Base-by-base conservation (phyloP, 2,113 vertebrate genomes). In the Macquaria australasica region DNA sequence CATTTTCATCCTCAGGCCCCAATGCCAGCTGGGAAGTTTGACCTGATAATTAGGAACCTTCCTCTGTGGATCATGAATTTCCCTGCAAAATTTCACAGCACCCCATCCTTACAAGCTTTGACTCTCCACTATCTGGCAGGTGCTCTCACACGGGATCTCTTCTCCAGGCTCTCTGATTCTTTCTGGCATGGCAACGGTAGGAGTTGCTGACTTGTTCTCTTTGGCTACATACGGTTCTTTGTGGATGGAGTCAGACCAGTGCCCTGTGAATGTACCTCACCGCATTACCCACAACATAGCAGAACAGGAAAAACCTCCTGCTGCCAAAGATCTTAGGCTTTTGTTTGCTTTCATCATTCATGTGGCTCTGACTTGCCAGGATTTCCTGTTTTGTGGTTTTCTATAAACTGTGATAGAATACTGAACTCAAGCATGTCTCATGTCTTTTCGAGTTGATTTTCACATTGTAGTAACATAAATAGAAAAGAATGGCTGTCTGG, bases 91-190 rank as follows among this genome's bases (percentile, higher is more conserved):
- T 34, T 16, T 34, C 6, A 31, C 14, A 59, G 15, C 3, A 31
- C 11, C 41, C 28, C 28, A n/a, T 41, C 63, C 9, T 41, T 34
- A 34, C 34, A 34, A 68, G 34, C 73, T 81, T 84, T 81, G 82
- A 84, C 73, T 81, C 73, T 84, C 23, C 39, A 43, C 51, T 41
- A 18, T 77, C 67, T 73, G 73, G 73, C 77, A 84, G 68, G 73
- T 64, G 63, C 74, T 78, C 81, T 78, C 73, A 64, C 73, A 18
- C 59, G 43, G 67, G 51, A 51, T 77, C 41, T 81, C 51, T 21
- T 59, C 28, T 76, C 51, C 37, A 28, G 11, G 31, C 45, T 39
- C 43, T 34, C 28, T 64, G 31, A 68, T 48, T 48, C 66, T 18
- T 28, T n/a, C 14, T 48, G 66, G n/a, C 43, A 51, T 1, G 11